Evolutionary conservation across 2,888 invertebrate species (phyloP), one percentile per base, ranked within the genome.

Genomic region (Hydraecia micacea): DNA sequence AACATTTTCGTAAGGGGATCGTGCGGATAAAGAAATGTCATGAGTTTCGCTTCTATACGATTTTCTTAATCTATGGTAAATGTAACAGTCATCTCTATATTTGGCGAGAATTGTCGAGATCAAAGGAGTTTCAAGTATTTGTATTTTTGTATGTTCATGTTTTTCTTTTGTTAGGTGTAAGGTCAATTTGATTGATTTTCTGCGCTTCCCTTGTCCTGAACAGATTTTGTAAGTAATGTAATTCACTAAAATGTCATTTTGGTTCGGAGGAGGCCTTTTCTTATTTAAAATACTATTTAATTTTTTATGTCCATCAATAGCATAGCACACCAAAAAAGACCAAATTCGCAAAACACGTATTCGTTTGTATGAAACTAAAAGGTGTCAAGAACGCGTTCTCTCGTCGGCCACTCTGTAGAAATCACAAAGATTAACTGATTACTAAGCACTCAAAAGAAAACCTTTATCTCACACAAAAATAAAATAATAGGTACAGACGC

Each of bases 91-190:
- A 74, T 73, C 58, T 76, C 80, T 85, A 86, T 77, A 82, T 86
- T 85, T 75, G 68, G 81, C 28, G 8, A 32, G 49, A 63, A 81
- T 87, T 85, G 83, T 85, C 36, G 25, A 78, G 73, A 73, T 83
- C 79, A 87, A 79, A 87, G 71, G 46, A 72, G 36, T 60, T 72
- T 46, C 28, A 55, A 60, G 49, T 52, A 42, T 67, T 52, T 28
- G 25, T 60, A 60, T 74, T 60, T 80, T 73, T 60, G 65, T 79
- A 4, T 42, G 8, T n/a, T 25, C 11, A n/a, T 58, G 1, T 11
- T 49, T 68, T 68, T 60, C 6, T 55, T 18, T n/a, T 70, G 18
- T n/a, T 32, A 32, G 7, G 21, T 25, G 4, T 32, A 52, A 52
- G 21, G 7, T 7, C 67, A 28, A 21, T 21, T 49, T 8, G 8